Percentiles rank a stretch among this genome's conserved stretches.
These are phyloP conservation scores for Leucoma salicis DNA, from an alignment of 2,888 invertebrate genomes.

Conservation along the genomic window DNA sequence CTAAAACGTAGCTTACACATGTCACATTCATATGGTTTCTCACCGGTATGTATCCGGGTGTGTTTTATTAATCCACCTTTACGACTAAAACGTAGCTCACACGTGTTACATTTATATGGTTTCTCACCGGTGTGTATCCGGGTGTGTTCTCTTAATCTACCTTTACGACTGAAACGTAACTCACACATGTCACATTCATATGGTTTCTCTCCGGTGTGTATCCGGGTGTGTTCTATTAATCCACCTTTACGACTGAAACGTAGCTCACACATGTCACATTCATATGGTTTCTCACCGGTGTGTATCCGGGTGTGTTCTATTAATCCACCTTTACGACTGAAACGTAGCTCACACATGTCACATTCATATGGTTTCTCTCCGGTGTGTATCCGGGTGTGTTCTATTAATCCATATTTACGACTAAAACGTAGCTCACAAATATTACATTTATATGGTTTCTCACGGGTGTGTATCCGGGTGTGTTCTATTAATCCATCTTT, in stretches of 20 bases:
- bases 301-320: slow-evolving; percentile 2
- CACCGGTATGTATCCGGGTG: slow-evolving; percentile 1
- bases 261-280: slow-evolving; percentile 1
- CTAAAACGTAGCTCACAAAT: neutral
- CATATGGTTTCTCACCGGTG: slow-evolving; percentile 2
- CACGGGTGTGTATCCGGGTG: slow-evolving; percentile 4
- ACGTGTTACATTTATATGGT: slow-evolving; percentile 1
- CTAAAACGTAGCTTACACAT: slow-evolving; percentile 1
- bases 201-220: neutral
- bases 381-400: slow-evolving; percentile 3
- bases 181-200: slow-evolving; percentile 1
- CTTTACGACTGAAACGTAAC: neutral
- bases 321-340: neutral
- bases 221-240: slow-evolving; percentile 1
- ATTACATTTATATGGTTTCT: slow-evolving; percentile 1
- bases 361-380: slow-evolving; percentile 6
- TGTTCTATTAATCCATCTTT: slow-evolving; percentile 2
- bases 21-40: neutral
- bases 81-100: slow-evolving; percentile 2
- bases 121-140: slow-evolving; percentile 4
- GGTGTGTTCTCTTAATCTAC: slow-evolving; percentile 1
- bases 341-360: slow-evolving; percentile 3
- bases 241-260: neutral
- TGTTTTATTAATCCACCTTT: slow-evolving; percentile 1
- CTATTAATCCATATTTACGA: neutral